A percentile compares a stretch with the other conserved stretches of the same genome.
phyloP scores from a whole-genome alignment of 2,113 vertebrate genomes.

The Alosa alosa region DNA sequence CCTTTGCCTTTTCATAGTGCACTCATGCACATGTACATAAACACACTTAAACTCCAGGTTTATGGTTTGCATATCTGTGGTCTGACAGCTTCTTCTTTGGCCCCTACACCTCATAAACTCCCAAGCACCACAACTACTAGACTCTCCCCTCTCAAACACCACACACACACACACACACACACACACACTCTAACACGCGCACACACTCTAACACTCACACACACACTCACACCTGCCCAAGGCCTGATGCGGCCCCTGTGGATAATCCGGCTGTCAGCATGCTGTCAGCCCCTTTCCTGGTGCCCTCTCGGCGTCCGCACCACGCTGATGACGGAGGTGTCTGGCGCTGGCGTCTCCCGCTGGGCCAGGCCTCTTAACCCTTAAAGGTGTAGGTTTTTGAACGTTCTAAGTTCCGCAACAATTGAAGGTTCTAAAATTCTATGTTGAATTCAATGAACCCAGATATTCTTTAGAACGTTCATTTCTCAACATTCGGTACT shows the following conservation, averaged over 20 bases:
- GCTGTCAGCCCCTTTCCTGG: slow-evolving; percentile 55
- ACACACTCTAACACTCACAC: background rate
- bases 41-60: background rate
- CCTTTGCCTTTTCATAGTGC: background rate
- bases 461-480: too few species aligned
- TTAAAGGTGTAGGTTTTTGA: too few species aligned
- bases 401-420: too few species aligned
- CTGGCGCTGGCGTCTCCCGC: slow-evolving; percentile 24
- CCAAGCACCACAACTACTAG: background rate
- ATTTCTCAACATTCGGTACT: too few species aligned
- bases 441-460: too few species aligned
- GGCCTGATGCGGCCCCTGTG: slow-evolving; percentile 36
- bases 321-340: slow-evolving; percentile 52
- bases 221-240: slow-evolving; percentile 13
- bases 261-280: slow-evolving; percentile 69
- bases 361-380: background rate
- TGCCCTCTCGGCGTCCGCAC: slow-evolving; percentile 48
- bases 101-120: background rate
- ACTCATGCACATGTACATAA: background rate
- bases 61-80: slow-evolving; percentile 19
- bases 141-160: background rate
- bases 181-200: background rate
- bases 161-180: background rate
- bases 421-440: too few species aligned
- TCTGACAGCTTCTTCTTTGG: background rate